Percentiles rank a stretch among this genome's conserved stretches.
These are phyloP conservation scores for Equus przewalskii DNA, from an alignment of 2,113 vertebrate species.

Conservation along the genomic window DNA sequence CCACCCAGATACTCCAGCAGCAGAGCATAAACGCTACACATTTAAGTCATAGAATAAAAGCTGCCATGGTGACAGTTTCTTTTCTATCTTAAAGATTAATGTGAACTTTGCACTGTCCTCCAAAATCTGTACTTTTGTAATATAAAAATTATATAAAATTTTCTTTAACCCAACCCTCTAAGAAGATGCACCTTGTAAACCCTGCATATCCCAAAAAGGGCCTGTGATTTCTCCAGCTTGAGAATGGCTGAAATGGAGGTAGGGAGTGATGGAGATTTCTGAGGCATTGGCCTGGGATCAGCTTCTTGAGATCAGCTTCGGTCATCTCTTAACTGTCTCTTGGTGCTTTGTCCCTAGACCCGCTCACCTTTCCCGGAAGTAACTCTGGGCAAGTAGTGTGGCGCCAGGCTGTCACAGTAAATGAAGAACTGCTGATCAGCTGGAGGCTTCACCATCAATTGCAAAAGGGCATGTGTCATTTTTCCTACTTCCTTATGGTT, in stretches of 20 bases:
- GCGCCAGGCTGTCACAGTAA: neutral
- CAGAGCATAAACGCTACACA: neutral
- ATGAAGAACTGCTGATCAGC: neutral
- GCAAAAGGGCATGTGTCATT: neutral
- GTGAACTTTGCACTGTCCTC: neutral
- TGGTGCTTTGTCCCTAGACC: neutral
- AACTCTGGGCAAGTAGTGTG: neutral
- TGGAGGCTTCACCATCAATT: neutral
- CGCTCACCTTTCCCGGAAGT: neutral
- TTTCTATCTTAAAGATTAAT: conserved; percentile 3
- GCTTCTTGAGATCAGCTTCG: neutral
- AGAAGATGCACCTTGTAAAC: neutral
- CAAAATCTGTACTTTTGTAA: neutral
- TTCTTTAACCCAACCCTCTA: neutral
- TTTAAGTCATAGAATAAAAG: neutral
- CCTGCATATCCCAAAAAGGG: neutral
- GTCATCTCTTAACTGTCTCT: neutral
- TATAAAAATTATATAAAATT: neutral
- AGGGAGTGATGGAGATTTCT: neutral
- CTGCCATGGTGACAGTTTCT: neutral
- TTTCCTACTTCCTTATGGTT: neutral
- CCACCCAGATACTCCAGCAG: neutral
- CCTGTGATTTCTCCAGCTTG: neutral
- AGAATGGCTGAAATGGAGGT: neutral
- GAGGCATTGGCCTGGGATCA: neutral